Base-by-base conservation (phyloP, 2,797 vertebrate species). In the Enteromius thamalakanensis region DNA sequence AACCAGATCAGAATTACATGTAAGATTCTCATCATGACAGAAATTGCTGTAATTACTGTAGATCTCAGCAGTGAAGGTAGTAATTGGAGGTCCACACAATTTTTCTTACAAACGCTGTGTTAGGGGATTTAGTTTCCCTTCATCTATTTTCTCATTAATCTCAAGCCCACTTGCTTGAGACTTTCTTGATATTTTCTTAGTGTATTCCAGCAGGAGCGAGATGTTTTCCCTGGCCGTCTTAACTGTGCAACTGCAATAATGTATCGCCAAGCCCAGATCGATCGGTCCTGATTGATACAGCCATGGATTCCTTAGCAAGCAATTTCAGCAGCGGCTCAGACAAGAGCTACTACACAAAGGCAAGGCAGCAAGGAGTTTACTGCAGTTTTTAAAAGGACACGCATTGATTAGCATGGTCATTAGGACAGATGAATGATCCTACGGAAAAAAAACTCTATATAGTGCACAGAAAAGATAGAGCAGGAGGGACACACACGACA, bases 231-330 rank as follows among this genome's bases (percentile, higher is more conserved):
- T 3, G 37, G 65, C 51, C 72, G 26, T 80, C 79, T 80, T 85
- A 83, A 26, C 80, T 55, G 74, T 4, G 78, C 51, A 71, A 80
- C 84, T 81, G 80, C 74, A 87, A 83, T 78, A 86, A 84, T 60
- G 72, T 82, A 85, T 79, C 79, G 58, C 79, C 75, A 77, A 72
- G 81, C 12, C 60, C 40, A 70, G 47, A 89, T 87, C 89, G 85
- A 91, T 87, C 45, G 19, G 14, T 34, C 49, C 71, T 88, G 89
- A 87, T 83, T 87, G 87, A 88, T 89, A 74, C 53, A 83, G 81
- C 65, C 67, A 14, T 40, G 58, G 51, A 88, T 62, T 86, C 82
- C 85, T 86, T 81, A 89, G 79, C 85, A 76, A 88, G 87, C 87
- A 80, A 77, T 76, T 83, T 81, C 68, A 85, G 88, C 84, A 77